Base-by-base conservation (phyloP, 2,797 vertebrate species). In the Helicolenus hilgendorfi region DNA sequence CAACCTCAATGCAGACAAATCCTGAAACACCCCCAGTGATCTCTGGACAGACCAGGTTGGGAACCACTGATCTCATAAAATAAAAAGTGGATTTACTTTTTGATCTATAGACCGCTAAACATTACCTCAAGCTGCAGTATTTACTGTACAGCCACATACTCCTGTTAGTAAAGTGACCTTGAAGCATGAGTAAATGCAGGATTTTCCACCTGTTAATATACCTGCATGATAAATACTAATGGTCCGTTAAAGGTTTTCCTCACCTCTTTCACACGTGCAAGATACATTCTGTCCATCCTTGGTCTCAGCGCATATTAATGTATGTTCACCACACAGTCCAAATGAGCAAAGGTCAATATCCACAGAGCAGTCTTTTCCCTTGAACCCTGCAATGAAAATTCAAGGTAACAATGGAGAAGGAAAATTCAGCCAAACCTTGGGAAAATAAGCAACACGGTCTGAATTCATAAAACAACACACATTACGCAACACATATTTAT, bases 311-410 rank as follows among this genome's bases (percentile, higher is more conserved):
- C 95, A 96, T 85, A 93, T 95, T 81, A 94, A 63, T 27, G 96
- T 92, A 24, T 92, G 91, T 68, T 95, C 85, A 38, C 93, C 92
- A 87, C 95, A 97, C 35, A 96, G 67, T 87, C 89, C 95, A 75
- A 93, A 92, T 1, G 92, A 92, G 93, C 96, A 96, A 41, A 96
- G 95, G 92, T 97, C 95, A 73, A 96, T 83, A 56, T 97, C 95
- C 77, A 93, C 83, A 0, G 95, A 96, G 81, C 96, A 97, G 35
- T 96, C 92, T 63, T 93, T 96, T 53, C 93, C 95, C 79, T 95
- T 94, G 81, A 95, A 96, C 33, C 97, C 95, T 96, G 90, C 63
- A 91, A 89, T 45, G 63, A 49, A 76, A 72, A 89, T 1, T 15
- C 18, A 9, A 65, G 59, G 31, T 29, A 83, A 75, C 7, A 80